phyloP scores from a whole-genome alignment of 2,113 vertebrate genomes.

The Meriones unguiculatus region DNA sequence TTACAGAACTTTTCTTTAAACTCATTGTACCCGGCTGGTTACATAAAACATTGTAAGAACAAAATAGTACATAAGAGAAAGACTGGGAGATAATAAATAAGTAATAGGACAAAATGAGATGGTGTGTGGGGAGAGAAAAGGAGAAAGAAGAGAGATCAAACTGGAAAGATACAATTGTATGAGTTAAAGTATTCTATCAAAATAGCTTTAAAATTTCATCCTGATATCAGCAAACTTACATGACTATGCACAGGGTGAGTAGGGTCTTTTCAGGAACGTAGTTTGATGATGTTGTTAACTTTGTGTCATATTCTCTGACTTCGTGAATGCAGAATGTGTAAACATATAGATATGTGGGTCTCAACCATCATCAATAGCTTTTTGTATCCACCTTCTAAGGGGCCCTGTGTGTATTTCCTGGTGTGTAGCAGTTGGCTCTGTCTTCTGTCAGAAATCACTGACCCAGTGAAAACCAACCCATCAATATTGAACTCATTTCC shows the following conservation, averaged over 20 bases:
- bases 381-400: neutral
- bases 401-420: neutral
- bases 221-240: neutral
- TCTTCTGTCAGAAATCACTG: constrained; percentile 47
- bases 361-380: constrained; percentile 14
- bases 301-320: neutral
- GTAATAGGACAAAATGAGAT: neutral
- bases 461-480: neutral
- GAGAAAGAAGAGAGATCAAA: neutral
- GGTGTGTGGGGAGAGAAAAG: neutral
- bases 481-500: neutral
- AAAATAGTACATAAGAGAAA: neutral
- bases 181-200: constrained; percentile 34
- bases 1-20: neutral
- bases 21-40: neutral
- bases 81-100: neutral
- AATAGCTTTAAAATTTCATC: neutral
- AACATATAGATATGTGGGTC: neutral
- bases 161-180: neutral
- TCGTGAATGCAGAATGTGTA: neutral
- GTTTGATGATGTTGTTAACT: neutral
- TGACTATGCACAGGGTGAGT: neutral
- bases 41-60: neutral
- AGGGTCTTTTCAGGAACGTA: neutral
- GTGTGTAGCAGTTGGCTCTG: neutral